Percentiles rank a stretch among this genome's conserved stretches.
Conservation (phyloP, 1,140 invertebrate genomes). For the Arctopsyche grandis region DNA sequence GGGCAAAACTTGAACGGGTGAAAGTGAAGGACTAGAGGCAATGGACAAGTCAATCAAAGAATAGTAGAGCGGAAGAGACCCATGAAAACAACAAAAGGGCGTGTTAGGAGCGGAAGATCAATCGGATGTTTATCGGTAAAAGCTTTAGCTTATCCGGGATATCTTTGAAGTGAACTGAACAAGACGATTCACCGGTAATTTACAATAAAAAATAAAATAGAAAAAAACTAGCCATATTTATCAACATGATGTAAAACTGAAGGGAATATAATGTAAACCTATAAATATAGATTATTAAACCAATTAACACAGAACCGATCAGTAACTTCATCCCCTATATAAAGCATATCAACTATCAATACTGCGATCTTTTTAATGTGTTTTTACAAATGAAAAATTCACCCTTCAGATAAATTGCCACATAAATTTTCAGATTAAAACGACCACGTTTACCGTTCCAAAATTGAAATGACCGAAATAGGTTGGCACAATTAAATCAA, state of each 20-base stretch:
- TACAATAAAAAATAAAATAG: background rate
- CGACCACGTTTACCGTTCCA: background rate
- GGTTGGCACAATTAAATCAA: too few species aligned
- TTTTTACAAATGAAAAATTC: slow-evolving; percentile 9
- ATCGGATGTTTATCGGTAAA: slow-evolving; percentile 27
- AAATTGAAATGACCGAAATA: too few species aligned
- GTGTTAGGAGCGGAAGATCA: slow-evolving; percentile 11
- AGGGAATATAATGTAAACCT: too few species aligned
- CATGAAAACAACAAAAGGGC: slow-evolving; percentile 21
- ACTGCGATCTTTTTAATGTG: background rate
- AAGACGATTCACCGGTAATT: slow-evolving; percentile 9
- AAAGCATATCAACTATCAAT: background rate
- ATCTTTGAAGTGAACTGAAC: background rate
- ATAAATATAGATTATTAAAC: too few species aligned
- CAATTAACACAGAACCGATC: too few species aligned
- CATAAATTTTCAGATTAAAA: background rate
- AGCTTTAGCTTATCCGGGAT: background rate
- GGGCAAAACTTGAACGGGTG: too few species aligned
- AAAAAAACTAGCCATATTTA: background rate
- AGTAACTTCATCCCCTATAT: background rate
- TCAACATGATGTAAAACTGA: too few species aligned
- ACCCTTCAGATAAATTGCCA: background rate
- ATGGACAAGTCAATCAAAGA: slow-evolving; percentile 8
- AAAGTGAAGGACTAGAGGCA: too few species aligned
- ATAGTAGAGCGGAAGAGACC: slow-evolving; percentile 1